Conservation (phyloP, 2,888 invertebrate species). For the Neelides folsomi region DNA sequence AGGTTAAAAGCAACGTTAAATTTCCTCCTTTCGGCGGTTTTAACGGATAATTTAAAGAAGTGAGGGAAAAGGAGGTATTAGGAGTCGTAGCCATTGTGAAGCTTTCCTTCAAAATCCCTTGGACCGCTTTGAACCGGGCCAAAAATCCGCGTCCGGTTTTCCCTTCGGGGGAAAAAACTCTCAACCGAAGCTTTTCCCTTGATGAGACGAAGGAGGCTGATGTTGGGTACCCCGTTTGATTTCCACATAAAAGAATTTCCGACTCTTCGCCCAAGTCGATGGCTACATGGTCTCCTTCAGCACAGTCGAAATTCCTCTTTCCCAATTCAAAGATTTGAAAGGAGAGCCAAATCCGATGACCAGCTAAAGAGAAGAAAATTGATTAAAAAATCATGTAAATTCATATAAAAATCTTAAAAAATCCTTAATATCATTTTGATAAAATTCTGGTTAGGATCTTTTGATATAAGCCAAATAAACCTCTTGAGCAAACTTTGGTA, state of each 20-base stretch:
- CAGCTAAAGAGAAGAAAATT: constrained; percentile 37
- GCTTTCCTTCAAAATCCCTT: constrained; percentile 39
- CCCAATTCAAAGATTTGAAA: constrained; percentile 39
- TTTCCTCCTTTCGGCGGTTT: constrained; percentile 35
- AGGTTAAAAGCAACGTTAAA: constrained; percentile 47
- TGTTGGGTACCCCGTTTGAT: constrained; percentile 20
- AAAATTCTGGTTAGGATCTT: no score
- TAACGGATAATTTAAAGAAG: constrained; percentile 28
- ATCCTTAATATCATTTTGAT: background rate
- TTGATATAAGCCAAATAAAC: no score
- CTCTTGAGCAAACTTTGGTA: no score
- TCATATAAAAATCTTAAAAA: constrained; percentile 6
- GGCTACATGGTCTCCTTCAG: constrained; percentile 39
- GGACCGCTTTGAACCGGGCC: constrained; percentile 50
- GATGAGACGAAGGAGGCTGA: constrained; percentile 46
- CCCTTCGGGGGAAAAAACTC: constrained; percentile 50
- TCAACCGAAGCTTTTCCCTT: constrained; percentile 49
- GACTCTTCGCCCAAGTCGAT: constrained; percentile 42
- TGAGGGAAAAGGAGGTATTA: constrained; percentile 18
- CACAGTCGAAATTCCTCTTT: constrained; percentile 10
- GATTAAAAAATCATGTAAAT: constrained; percentile 6
- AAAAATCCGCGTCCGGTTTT: constrained; percentile 53
- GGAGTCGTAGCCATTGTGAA: constrained; percentile 18
- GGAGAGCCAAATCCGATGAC: constrained; percentile 57
- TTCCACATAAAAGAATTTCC: constrained; percentile 30